Conservation (phyloP, 2,888 invertebrate genomes). For the Sthenelais limicola region DNA sequence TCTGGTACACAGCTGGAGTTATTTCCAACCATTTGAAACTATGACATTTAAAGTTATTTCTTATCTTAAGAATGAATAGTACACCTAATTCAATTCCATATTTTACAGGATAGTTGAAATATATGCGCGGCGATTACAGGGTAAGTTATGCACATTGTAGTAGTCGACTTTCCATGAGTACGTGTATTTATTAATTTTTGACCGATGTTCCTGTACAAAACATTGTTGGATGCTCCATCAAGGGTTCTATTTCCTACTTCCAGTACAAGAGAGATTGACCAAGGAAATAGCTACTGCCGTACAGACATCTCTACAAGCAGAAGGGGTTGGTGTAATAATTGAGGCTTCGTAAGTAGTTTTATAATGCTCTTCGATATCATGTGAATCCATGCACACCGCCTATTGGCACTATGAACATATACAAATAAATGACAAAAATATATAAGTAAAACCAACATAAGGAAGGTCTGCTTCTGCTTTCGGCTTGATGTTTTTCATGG, state of each 20-base stretch:
- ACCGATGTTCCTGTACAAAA: no score
- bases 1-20: no score
- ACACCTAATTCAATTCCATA: not conserved
- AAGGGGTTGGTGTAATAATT: conserved; percentile 8
- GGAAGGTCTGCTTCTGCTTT: no score
- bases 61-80: not conserved
- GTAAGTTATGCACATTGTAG: not conserved
- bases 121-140: not conserved
- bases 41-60: no score
- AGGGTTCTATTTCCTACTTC: not conserved
- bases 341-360: not conserved
- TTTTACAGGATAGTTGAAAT: conserved; percentile 14
- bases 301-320: not conserved
- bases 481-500: no score
- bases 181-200: no score
- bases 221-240: not conserved
- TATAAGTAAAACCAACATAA: no score
- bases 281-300: conserved; percentile 5
- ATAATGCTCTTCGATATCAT: not conserved
- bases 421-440: no score
- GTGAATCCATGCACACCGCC: not conserved
- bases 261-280: conserved; percentile 16
- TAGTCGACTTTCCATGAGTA: no score
- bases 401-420: no score
- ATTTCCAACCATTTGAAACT: no score